Percentiles rank a stretch among this genome's conserved stretches.
Conservation (phyloP, 2,797 vertebrate species). For the Arnoldichthys spilopterus region DNA sequence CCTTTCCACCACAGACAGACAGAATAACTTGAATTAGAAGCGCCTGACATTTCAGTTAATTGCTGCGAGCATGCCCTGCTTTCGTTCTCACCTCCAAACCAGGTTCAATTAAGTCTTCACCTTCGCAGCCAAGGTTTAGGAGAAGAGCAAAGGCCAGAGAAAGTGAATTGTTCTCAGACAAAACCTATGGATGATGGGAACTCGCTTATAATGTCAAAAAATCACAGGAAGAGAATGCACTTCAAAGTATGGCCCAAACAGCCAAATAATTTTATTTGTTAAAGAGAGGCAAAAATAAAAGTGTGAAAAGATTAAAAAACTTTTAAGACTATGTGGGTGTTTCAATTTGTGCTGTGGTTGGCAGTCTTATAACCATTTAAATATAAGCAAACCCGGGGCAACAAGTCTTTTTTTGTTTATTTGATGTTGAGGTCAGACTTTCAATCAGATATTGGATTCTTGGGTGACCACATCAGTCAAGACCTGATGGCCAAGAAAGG, state of each 20-base stretch:
- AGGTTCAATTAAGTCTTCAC: slow-evolving; percentile 68
- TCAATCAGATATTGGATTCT: too few species aligned
- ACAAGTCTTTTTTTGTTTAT: too few species aligned
- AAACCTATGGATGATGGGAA: slow-evolving; percentile 30
- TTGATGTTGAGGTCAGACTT: too few species aligned
- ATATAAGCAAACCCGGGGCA: too few species aligned
- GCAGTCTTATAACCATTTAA: too few species aligned
- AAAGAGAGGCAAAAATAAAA: too few species aligned
- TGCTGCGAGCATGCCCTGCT: slow-evolving; percentile 71
- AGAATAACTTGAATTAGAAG: slow-evolving; percentile 79
- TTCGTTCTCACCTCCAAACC: slow-evolving; percentile 69
- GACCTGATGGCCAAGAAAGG: too few species aligned
- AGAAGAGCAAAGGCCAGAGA: slow-evolving; percentile 41
- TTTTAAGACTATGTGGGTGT: too few species aligned
- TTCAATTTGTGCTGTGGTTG: too few species aligned
- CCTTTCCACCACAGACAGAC: slow-evolving; percentile 77
- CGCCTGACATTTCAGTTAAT: slow-evolving; percentile 83
- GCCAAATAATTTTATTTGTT: neutral
- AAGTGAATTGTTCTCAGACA: slow-evolving; percentile 20
- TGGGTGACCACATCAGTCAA: too few species aligned
- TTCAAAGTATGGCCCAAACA: neutral
- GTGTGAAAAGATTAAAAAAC: too few species aligned
- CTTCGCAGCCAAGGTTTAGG: slow-evolving; percentile 51
- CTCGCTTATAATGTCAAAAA: neutral
- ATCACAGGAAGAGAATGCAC: neutral